Conservation (phyloP, 2,113 vertebrate species). For the Dermatemys mawii region DNA sequence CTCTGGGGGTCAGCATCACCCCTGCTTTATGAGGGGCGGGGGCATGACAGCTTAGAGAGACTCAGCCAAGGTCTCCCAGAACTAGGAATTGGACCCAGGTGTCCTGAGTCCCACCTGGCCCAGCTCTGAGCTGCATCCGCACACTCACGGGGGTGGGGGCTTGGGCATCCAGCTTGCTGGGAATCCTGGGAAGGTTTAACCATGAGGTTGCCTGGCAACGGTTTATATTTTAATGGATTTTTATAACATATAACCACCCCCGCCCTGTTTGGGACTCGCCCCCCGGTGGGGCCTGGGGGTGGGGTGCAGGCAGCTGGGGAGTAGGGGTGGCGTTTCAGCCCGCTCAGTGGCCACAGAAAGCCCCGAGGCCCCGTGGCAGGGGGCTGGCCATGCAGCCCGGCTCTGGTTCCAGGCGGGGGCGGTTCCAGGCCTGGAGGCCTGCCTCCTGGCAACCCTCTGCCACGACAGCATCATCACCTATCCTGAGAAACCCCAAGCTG, state of each 20-base stretch:
- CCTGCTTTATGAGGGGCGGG: too few species aligned
- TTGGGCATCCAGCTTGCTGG: neutral
- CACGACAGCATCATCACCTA: neutral
- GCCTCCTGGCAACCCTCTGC: neutral
- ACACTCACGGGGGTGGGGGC: neutral
- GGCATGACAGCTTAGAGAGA: neutral
- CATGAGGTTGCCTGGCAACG: slow-evolving; percentile 67
- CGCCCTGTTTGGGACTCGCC: too few species aligned
- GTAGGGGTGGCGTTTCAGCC: too few species aligned
- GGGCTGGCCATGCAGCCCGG: neutral
- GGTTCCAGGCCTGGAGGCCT: neutral
- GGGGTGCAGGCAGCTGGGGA: too few species aligned
- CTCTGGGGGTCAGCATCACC: too few species aligned
- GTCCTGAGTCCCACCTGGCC: neutral
- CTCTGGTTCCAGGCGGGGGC: too few species aligned
- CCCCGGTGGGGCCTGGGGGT: neutral
- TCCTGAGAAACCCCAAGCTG: slow-evolving; percentile 41
- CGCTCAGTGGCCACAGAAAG: neutral
- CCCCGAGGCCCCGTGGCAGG: neutral
- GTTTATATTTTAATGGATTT: slow-evolving; percentile 31
- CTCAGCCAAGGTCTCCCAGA: neutral
- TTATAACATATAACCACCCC: neutral
- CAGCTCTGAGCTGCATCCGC: neutral
- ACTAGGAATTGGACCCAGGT: neutral
- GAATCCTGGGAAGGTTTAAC: slow-evolving; percentile 45